A percentile compares a stretch with the other conserved stretches of the same genome.
phyloP scores from a whole-genome alignment of 2,797 vertebrate species.

The Cephalopachus bancanus region DNA sequence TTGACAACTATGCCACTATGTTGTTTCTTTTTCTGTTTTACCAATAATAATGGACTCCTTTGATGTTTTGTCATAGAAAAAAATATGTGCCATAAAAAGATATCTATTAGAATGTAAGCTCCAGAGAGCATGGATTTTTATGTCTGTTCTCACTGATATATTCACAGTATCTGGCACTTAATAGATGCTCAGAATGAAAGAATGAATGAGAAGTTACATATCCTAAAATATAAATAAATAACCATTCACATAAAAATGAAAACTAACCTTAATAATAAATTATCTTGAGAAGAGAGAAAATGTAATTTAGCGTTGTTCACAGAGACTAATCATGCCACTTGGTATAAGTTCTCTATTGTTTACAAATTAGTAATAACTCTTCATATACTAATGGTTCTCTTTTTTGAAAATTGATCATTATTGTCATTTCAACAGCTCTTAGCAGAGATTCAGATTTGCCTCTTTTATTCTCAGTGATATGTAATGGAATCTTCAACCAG shows the following conservation, averaged over 20 bases:
- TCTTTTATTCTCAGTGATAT: not conserved
- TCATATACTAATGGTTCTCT: not conserved
- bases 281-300: not conserved
- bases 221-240: slow-evolving; percentile 25
- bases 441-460: not conserved
- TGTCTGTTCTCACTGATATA: not conserved
- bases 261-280: not conserved
- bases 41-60: not conserved
- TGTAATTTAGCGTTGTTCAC: not conserved
- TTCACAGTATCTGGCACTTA: not conserved
- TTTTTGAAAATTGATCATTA: slow-evolving; percentile 31
- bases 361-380: not conserved
- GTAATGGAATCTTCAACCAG: not conserved
- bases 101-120: not conserved
- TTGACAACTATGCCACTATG: not conserved
- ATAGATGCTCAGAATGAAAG: slow-evolving; percentile 12
- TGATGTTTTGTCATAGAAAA: not conserved
- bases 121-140: not conserved
- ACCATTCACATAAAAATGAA: not conserved
- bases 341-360: not conserved
- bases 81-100: not conserved
- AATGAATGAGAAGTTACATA: not conserved
- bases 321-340: not conserved
- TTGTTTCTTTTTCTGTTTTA: not conserved
- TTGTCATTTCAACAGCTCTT: not conserved